Conservation (phyloP, 2,888 invertebrate genomes). For the Meloe dianella region DNA sequence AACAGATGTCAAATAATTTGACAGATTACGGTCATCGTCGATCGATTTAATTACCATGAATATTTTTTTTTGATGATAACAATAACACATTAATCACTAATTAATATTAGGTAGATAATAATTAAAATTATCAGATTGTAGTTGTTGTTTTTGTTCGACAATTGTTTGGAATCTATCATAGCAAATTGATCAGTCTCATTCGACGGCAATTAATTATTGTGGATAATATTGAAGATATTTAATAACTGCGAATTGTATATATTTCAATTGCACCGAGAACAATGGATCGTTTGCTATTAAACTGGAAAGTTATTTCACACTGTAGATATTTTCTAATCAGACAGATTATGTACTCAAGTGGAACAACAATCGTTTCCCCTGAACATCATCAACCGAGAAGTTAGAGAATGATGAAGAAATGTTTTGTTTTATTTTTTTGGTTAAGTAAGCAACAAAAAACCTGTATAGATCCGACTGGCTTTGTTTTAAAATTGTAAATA, state of each 20-base stretch:
- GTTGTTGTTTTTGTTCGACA: neutral
- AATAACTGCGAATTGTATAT: conserved; percentile 9
- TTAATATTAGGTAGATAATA: conserved; percentile 8
- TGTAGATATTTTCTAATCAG: conserved; percentile 47
- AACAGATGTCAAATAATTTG: conserved; percentile 28
- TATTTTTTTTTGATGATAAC: conserved; percentile 6
- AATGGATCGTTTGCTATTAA: conserved; percentile 32
- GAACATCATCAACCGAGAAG: conserved; percentile 23
- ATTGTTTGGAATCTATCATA: neutral
- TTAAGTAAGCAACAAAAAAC: too few relatives aligned
- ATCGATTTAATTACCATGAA: conserved; percentile 17
- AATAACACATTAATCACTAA: neutral
- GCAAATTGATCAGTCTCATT: conserved; percentile 10
- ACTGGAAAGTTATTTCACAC: conserved; percentile 38
- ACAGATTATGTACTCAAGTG: conserved; percentile 51
- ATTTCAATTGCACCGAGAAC: conserved; percentile 22
- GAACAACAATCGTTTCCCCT: conserved; percentile 47
- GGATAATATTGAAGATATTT: conserved; percentile 12
- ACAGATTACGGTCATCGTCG: conserved; percentile 22
- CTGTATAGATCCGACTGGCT: conserved; percentile 43
- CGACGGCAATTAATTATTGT: conserved; percentile 13
- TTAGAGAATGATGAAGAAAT: conserved; percentile 8
- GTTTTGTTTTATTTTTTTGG: too few relatives aligned
- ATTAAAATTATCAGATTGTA: conserved; percentile 9
- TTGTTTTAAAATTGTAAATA: conserved; percentile 51